Percentiles rank a stretch among this genome's conserved stretches.
These are phyloP conservation scores for Sitobion miscanthi DNA, from an alignment of 1,140 invertebrate species.

Conservation along the genomic window DNA sequence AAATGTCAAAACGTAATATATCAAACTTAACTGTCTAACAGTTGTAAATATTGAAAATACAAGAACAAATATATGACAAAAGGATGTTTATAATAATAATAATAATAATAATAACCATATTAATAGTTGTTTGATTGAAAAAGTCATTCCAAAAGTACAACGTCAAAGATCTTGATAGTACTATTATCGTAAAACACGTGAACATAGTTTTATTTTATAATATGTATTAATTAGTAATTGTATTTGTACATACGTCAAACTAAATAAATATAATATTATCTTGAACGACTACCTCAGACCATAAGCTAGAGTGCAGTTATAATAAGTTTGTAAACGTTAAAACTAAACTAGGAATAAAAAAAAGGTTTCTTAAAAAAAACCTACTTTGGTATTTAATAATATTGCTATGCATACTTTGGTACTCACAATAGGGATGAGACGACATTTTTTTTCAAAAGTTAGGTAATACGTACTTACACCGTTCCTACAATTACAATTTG, in stretches of 20 bases:
- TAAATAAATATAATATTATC: neutral
- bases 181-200: neutral
- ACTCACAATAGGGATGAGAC: neutral
- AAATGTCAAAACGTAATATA: conserved; percentile 39
- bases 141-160: neutral
- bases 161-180: neutral
- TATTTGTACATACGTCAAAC: neutral
- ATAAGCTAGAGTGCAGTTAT: neutral
- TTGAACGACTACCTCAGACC: conserved; percentile 3
- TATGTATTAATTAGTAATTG: neutral
- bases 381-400: neutral
- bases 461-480: neutral
- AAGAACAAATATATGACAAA: conserved; percentile 24
- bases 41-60: conserved; percentile 35
- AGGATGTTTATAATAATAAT: conserved; percentile 31
- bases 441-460: neutral
- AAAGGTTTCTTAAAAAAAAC: conserved; percentile 7
- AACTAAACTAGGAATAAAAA: neutral
- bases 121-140: conserved; percentile 5
- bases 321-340: neutral
- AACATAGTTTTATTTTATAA: neutral
- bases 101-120: neutral
- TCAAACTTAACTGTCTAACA: conserved; percentile 47
- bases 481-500: neutral
- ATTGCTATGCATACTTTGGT: neutral